Evolutionary conservation across 2,888 invertebrate species (phyloP), one percentile per base, ranked within the genome.

Genomic region (Autographa gamma): DNA sequence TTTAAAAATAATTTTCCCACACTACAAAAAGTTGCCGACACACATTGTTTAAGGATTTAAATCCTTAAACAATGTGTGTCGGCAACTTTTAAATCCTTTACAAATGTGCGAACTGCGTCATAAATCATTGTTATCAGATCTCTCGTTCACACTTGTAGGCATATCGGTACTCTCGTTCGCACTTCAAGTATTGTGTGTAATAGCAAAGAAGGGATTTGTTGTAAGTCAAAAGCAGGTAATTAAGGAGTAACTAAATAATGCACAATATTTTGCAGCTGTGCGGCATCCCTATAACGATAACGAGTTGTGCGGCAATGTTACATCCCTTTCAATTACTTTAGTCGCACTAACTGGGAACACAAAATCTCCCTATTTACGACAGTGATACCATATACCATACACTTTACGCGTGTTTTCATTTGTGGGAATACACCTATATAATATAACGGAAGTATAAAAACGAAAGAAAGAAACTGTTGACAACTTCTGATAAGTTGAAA

Each of bases 191-290:
- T 60, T 60, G 60, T 60, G 60, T 60, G 60, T 60, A 60, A 60
- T 60, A 60, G 41, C 60, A 60, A 60, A 60, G 38, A 60, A 60
- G 60, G 60, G n/a, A 60, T 60, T 60, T 60, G 60, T 60, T 60
- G 60, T 60, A 60, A 60, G 34, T 59, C 59, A 59, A 59, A 31
- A 59, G 31, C 59, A 59, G 59, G 19, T 59, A 25, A 59, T 59
- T 59, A 59, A 58, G 58, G 58, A 58, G 25, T 58, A 58, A 58
- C 58, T 58, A 31, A 59, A 32, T 59, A 31, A 59, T 59, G 59
- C 59, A 59, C 59, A 59, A 59, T 59, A 59, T 32, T 59, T 59
- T 32, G 59, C 59, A 31, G 31, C 59, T 31, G 59, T 16, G 59
- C 59, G 59, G 59, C 59, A 59, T 59, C 59, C 31, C 59, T 59